Base-by-base conservation (phyloP, 2,113 vertebrate species). In the Myotis lucifugus region DNA sequence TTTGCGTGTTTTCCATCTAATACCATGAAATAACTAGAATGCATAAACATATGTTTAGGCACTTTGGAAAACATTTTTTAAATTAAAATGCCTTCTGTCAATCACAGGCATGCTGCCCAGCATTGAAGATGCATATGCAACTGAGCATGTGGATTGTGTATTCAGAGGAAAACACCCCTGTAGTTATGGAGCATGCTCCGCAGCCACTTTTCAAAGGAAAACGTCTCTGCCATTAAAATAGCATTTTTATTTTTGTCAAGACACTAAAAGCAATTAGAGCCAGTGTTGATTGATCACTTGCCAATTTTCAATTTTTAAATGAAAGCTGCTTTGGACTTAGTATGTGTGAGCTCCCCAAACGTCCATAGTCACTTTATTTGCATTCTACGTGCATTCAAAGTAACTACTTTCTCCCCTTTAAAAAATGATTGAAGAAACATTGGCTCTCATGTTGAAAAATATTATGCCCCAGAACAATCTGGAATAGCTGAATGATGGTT, bases 201-300 rank as follows among this genome's bases (percentile, higher is more conserved):
- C 64, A 92, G 96, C 81, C 87, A 97, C 97, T 97, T 97, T 97
- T 98, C 98, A 98, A 95, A 97, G 66, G 92, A 91, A 97, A 98
- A 96, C 86, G 91, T 97, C 95, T 97, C 97, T 97, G 93, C 77
- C 85, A 96, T 98, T 97, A 96, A 98, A 98, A 97, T 95, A 97
- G 95, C 94, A 15, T 97, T 97, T 98, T 98, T 97, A 97, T 97
- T 98, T 98, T 98, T 97, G 87, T 96, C 96, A 97, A 98, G 97
- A 97, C 0, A 50, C 90, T 98, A 96, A 97, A 98, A 97, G 96
- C 96, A 98, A 97, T 98, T 97, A 97, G 96, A 98, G 84, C 97
- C 96, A 97, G 89, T 93, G 91, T 90, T 97, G 97, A 98, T 88
- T 97, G 93, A 97, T 97, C 91, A 50, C 91, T 97, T 96, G 96